These are phyloP conservation scores for Bunonema sp. DNA, from an alignment of 2,888 invertebrate genomes.

Conservation along the genomic window DNA sequence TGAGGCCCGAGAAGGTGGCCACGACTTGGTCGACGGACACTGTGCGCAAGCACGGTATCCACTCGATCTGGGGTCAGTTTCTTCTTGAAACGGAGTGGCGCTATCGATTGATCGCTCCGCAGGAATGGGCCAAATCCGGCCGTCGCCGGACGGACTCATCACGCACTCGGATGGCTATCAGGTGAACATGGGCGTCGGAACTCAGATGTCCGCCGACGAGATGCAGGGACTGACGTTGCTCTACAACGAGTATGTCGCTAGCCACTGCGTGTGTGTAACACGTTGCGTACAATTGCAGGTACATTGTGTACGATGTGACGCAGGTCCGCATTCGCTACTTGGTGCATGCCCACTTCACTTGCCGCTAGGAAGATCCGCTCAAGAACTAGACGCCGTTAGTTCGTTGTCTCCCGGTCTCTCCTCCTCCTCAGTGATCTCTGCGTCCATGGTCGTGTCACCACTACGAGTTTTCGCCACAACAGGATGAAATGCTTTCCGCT, in stretches of 20 bases:
- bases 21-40: background rate
- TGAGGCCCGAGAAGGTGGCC: conserved; percentile 50
- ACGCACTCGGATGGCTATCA: conserved; percentile 54
- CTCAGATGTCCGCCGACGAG: conserved; percentile 3
- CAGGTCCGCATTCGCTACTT: conserved; percentile 81
- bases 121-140: conserved; percentile 64
- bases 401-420: no score
- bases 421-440: no score
- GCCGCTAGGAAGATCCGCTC: no score
- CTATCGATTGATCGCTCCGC: conserved; percentile 54
- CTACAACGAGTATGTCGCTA: conserved; percentile 26
- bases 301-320: conserved; percentile 78
- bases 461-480: no score
- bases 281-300: conserved; percentile 46
- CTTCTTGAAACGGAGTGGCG: conserved; percentile 57
- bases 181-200: conserved; percentile 13
- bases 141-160: conserved; percentile 58
- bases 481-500: no score
- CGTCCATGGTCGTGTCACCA: no score
- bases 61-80: conserved; percentile 44
- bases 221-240: conserved; percentile 11
- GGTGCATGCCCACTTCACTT: no score
- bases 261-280: background rate
- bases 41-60: conserved; percentile 55
- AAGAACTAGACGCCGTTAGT: no score